A percentile compares a stretch with the other conserved stretches of the same genome.
phyloP scores from a whole-genome alignment of 2,113 vertebrate species.

The Zosterops hypoxanthus region DNA sequence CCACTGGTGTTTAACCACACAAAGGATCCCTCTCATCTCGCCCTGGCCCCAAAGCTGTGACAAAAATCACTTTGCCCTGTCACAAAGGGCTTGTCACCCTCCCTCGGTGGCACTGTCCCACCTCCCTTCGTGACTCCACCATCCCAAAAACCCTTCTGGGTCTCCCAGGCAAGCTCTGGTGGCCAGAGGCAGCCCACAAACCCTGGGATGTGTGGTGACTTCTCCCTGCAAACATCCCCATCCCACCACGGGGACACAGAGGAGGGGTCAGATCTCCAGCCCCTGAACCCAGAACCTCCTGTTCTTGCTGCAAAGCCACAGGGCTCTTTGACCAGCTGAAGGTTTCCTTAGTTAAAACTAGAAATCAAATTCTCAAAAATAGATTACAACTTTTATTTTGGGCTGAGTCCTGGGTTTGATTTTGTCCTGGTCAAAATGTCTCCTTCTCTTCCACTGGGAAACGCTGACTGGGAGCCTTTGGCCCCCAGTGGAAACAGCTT shows the following conservation, averaged over 20 bases:
- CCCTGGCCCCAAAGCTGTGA: not conserved
- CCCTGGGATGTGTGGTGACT: not conserved
- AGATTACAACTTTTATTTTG: not conserved
- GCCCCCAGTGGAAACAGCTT: not conserved
- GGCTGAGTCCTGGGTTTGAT: not conserved
- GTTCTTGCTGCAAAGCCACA: not conserved
- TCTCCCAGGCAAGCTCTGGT: rapidly evolving
- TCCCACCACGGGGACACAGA: not conserved
- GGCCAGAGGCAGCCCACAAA: not conserved
- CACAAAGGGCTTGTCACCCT: not conserved
- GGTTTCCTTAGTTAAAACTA: not conserved
- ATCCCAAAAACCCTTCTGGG: not conserved
- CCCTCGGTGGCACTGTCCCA: not conserved
- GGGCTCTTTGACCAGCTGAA: not conserved
- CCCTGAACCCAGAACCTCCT: not conserved
- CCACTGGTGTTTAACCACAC: not conserved
- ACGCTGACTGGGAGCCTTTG: not conserved
- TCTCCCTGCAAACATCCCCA: not conserved
- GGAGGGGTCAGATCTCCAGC: not conserved
- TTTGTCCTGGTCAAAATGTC: not conserved
- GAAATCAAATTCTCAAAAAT: not conserved
- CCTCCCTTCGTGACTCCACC: not conserved
- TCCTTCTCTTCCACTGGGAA: not conserved
- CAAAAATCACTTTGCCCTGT: not conserved
- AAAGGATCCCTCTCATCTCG: not conserved